Percentiles rank a stretch among this genome's conserved stretches.
Evolutionary conservation across 2,113 vertebrate species (phyloP).

Genomic region (Psophia crepitans): DNA sequence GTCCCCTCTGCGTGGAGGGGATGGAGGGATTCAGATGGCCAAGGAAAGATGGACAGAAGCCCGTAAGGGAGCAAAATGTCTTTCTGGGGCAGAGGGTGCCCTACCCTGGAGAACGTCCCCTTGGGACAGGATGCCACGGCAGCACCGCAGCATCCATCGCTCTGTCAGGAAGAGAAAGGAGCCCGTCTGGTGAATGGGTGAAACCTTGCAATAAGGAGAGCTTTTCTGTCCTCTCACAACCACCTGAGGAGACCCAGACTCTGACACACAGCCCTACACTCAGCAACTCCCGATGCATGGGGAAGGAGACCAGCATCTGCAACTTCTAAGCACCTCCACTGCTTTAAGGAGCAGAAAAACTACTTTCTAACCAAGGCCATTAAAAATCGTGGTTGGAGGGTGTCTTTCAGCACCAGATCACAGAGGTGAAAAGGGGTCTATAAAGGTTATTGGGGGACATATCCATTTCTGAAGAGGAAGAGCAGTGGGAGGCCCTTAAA

Average conservation of each 20-base stretch:
- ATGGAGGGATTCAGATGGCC: neutral
- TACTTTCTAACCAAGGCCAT: neutral
- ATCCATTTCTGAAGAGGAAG: neutral
- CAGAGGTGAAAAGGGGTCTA: neutral
- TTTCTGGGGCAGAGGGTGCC: neutral
- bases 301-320: neutral
- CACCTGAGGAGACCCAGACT: neutral
- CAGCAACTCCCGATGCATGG: rapidly evolving
- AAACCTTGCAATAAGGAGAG: neutral
- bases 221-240: neutral
- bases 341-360: neutral
- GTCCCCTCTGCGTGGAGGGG: neutral
- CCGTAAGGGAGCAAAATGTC: neutral
- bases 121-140: neutral
- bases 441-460: neutral
- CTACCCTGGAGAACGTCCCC: neutral
- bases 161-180: neutral
- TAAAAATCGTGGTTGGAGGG: neutral
- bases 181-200: neutral
- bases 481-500: neutral
- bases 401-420: neutral
- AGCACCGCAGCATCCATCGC: rapidly evolving
- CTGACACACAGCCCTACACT: neutral
- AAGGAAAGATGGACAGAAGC: neutral
- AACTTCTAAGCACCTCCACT: neutral